These are phyloP conservation scores for Sisor rabdophorus DNA, from an alignment of 2,113 vertebrate species.

Conservation along the genomic window DNA sequence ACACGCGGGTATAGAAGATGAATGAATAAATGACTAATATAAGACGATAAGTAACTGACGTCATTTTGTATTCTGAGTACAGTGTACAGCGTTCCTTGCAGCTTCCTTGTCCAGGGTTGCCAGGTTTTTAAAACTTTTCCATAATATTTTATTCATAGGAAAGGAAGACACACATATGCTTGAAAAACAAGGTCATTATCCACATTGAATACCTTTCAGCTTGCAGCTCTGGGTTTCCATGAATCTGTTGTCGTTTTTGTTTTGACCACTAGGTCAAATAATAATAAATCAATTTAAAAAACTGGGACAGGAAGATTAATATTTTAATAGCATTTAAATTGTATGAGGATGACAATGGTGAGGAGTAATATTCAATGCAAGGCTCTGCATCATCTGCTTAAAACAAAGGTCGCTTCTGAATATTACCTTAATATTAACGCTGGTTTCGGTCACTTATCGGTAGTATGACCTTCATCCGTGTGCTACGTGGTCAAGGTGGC, in stretches of 20 bases:
- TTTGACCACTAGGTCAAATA: background rate
- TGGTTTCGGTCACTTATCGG: background rate
- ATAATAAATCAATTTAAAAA: background rate
- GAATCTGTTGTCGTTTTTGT: background rate
- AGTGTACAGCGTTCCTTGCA: no score
- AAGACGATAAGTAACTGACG: no score
- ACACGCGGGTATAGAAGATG: no score
- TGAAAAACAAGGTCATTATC: background rate
- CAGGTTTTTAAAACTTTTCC: background rate
- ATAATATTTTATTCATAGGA: background rate
- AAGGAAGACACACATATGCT: background rate
- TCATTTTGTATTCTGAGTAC: no score
- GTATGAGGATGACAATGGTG: background rate
- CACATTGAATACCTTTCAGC: no score
- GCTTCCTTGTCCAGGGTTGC: background rate
- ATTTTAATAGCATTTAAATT: background rate
- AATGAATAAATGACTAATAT: no score
- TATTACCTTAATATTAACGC: background rate
- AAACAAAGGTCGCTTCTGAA: background rate
- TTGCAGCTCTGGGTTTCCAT: background rate
- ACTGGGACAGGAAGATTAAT: background rate
- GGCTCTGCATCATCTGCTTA: background rate
- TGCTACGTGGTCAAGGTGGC: background rate
- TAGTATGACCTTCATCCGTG: slow-evolving; percentile 1
- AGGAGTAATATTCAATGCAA: background rate